phyloP scores from a whole-genome alignment of 2,797 vertebrate species.

The Cryptoblepharus egeriae region DNA sequence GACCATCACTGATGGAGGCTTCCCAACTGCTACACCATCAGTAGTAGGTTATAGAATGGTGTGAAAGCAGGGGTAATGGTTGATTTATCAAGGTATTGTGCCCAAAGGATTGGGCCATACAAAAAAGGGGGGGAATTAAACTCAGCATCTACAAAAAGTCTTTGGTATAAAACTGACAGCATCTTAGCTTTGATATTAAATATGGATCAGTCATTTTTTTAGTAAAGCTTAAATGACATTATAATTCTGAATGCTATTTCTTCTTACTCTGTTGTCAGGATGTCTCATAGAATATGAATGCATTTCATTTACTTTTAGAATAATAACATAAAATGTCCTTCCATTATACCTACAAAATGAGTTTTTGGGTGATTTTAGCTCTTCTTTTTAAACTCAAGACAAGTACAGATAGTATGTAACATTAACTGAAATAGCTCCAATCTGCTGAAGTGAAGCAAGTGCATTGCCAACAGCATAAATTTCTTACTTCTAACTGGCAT shows the following conservation, averaged over 20 bases:
- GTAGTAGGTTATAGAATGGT: too few species aligned
- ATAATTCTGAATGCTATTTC: neutral
- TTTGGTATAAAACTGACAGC: neutral
- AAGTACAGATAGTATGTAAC: neutral
- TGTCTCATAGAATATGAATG: constrained; percentile 12
- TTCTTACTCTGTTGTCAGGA: neutral
- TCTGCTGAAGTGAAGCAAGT: constrained; percentile 15
- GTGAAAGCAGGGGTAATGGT: too few species aligned
- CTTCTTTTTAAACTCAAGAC: constrained; percentile 40
- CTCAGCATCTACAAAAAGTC: neutral
- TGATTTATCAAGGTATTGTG: too few species aligned
- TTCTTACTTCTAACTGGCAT: constrained; percentile 32
- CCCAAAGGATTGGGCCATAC: too few species aligned
- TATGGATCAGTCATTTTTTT: neutral
- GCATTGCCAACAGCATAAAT: constrained; percentile 50
- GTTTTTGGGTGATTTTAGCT: constrained; percentile 28
- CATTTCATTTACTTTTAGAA: constrained; percentile 4
- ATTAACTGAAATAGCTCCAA: neutral
- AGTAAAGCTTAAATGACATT: neutral
- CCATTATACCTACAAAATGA: constrained; percentile 32
- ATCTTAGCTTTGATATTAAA: too few species aligned
- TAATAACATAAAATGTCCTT: constrained; percentile 7
- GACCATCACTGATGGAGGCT: too few species aligned
- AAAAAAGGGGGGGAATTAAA: neutral
- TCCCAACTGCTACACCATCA: too few species aligned